Base-by-base conservation (phyloP, 2,797 vertebrate genomes). In the Ctenochaetus hawaiiensis region DNA sequence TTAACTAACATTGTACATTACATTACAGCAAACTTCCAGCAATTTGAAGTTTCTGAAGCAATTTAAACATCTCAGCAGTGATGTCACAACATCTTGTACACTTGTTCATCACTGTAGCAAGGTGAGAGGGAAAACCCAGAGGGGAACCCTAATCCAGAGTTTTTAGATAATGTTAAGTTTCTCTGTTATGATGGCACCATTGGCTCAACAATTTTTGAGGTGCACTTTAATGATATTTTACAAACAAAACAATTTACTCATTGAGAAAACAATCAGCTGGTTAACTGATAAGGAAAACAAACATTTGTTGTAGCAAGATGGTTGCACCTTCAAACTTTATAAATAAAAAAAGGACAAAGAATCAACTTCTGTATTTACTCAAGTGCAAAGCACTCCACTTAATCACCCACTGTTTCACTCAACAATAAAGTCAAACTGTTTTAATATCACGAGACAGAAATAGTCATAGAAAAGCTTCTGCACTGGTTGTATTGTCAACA, bases 401-500 rank as follows among this genome's bases (percentile, higher is more conserved):
- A 69, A 68, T 75, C 67, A 34, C 30, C 30, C 30, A 70, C 57
- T 69, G 51, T 70, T 65, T 9, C 1, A 0, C 58, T 78, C 23
- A 30, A 65, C 54, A 58, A 67, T 68, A 59, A 77, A 12, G 20
- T 78, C 37, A 67, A 45, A 76, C 43, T 47, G 7, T 26, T 72
- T 44, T 22, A 48, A 57, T 61, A 58, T 47, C 59, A 48, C 45
- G 47, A 78, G 17, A 53, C 60, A 64, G 60, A 72, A 73, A 49
- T 56, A 78, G 67, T 13, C 60, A 41, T 34, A 34, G 30, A 34
- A 12, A 1, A 9, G 53, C 9, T 30, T 72, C 49, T 71, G 68
- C 52, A n/a, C n/a, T 60, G 78, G 47, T 18, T 80, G 44, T 48
- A 60, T 63, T 89, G 52, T 70, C 12, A 67, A 41, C 30, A 7